Evolutionary conservation across 92 coral and sea anemone genomes (phyloP).

Genomic region (Virgularia gustaviana): DNA sequence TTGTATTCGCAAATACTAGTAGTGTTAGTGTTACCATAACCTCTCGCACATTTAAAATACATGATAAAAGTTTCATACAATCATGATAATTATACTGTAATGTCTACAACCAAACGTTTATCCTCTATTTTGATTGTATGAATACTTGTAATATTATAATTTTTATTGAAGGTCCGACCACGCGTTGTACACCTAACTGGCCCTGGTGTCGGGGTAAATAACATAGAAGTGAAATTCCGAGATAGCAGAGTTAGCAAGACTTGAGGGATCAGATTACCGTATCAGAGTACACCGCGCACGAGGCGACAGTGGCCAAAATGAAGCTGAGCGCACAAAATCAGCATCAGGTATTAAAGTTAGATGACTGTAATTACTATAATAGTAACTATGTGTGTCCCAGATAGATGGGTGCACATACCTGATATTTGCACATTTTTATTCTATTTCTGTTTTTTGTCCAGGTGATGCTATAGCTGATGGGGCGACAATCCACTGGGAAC

Average conservation of each 20-base stretch:
- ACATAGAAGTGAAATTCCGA: conserved; percentile 45
- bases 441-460: conserved; percentile 5
- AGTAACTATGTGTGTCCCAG: not conserved
- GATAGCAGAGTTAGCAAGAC: conserved; percentile 51
- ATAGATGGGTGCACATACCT: not conserved
- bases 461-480: too few species aligned
- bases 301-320: conserved; percentile 58
- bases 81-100: too few species aligned
- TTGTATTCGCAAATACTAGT: too few species aligned
- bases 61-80: too few species aligned
- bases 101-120: too few species aligned
- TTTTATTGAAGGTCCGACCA: conserved; percentile 42
- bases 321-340: conserved; percentile 41
- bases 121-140: too few species aligned
- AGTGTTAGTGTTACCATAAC: too few species aligned
- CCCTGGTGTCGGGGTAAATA: conserved; percentile 57
- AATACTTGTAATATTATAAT: too few species aligned
- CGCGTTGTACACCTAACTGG: conserved; percentile 52
- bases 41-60: too few species aligned
- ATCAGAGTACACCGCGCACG: conserved; percentile 49
- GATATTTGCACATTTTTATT: not conserved
- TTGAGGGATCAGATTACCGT: conserved; percentile 40
- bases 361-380: not conserved
- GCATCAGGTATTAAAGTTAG: not conserved
- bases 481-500: too few species aligned